A percentile compares a stretch with the other conserved stretches of the same genome.
phyloP scores from a whole-genome alignment of 2,113 vertebrate species.

The Engystomops pustulosus region DNA sequence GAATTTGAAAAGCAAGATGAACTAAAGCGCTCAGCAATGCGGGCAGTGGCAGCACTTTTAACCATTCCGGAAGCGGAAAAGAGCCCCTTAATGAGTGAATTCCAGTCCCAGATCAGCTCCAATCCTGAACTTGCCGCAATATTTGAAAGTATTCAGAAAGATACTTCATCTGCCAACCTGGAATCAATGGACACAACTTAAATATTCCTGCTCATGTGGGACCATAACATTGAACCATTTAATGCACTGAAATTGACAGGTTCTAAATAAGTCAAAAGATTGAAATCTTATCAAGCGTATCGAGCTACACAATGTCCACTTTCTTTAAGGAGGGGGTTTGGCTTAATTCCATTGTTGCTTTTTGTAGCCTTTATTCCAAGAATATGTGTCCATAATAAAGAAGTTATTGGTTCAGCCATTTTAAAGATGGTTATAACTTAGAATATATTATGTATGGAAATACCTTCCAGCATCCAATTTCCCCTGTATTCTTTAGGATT shows the following conservation, averaged over 20 bases:
- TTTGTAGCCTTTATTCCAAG: conserved; percentile 83
- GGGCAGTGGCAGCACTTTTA: conserved; percentile 93
- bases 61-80: conserved; percentile 99
- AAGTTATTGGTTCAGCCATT: conserved; percentile 77
- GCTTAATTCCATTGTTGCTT: conserved; percentile 82
- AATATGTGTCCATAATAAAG: conserved; percentile 77
- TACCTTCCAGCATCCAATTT: conserved; percentile 75
- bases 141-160: conserved; percentile 98
- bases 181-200: conserved; percentile 99
- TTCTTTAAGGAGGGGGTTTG: conserved; percentile 81
- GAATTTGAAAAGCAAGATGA: conserved; percentile 99
- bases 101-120: conserved; percentile 98
- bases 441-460: conserved; percentile 72
- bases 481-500: conserved; percentile 81
- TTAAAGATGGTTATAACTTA: conserved; percentile 73
- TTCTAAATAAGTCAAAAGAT: conserved; percentile 76
- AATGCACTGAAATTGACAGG: conserved; percentile 93
- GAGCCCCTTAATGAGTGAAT: conserved; percentile 97
- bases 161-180: conserved; percentile 96
- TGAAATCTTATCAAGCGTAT: conserved; percentile 73
- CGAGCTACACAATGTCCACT: conserved; percentile 83
- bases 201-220: conserved; percentile 72
- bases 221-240: conserved; percentile 84
- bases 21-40: conserved; percentile 96
- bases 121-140: conserved; percentile 97